Percentiles rank a stretch among this genome's conserved stretches.
Evolutionary conservation across 2,888 invertebrate genomes (phyloP).

Genomic region (Drosophila anomelani): DNA sequence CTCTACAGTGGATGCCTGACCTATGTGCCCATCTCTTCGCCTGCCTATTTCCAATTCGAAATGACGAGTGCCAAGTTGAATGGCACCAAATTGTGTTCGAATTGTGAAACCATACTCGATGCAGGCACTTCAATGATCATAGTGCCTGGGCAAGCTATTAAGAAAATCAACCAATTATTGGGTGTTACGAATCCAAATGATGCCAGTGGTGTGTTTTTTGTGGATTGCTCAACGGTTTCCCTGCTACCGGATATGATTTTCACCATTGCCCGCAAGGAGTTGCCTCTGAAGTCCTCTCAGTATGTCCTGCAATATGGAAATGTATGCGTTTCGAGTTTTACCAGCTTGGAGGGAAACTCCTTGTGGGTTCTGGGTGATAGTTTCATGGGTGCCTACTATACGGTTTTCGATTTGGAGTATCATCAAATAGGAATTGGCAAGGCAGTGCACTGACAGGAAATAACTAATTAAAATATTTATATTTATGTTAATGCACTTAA

Average conservation of each 20-base stretch:
- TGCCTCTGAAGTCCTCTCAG: slow-evolving; percentile 90
- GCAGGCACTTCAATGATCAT: slow-evolving; percentile 97
- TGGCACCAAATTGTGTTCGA: slow-evolving; percentile 87
- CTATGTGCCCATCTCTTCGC: slow-evolving; percentile 91
- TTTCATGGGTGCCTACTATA: slow-evolving; percentile 96
- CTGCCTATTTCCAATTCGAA: slow-evolving; percentile 98
- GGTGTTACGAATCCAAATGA: slow-evolving; percentile 24
- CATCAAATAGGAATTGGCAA: slow-evolving; percentile 89
- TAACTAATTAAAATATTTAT: neutral
- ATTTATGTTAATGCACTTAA: neutral
- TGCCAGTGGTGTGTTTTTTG: slow-evolving; percentile 89
- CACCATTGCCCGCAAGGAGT: slow-evolving; percentile 89
- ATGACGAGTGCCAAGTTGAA: slow-evolving; percentile 88
- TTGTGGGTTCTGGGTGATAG: slow-evolving; percentile 98
- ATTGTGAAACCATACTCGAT: slow-evolving; percentile 96
- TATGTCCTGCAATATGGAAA: slow-evolving; percentile 88
- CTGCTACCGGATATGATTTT: slow-evolving; percentile 91
- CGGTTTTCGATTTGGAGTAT: slow-evolving; percentile 95
- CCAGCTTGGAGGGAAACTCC: slow-evolving; percentile 88
- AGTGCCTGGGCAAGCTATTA: slow-evolving; percentile 85
- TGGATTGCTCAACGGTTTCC: slow-evolving; percentile 91
- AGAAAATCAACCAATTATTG: slow-evolving; percentile 34
- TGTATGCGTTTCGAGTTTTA: slow-evolving; percentile 96
- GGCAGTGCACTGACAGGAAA: slow-evolving; percentile 17
- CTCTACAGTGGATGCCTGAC: slow-evolving; percentile 88